Evolutionary conservation across 2,797 vertebrate genomes (phyloP), one percentile per base, ranked within the genome.

Genomic region (Protonibea diacanthus): DNA sequence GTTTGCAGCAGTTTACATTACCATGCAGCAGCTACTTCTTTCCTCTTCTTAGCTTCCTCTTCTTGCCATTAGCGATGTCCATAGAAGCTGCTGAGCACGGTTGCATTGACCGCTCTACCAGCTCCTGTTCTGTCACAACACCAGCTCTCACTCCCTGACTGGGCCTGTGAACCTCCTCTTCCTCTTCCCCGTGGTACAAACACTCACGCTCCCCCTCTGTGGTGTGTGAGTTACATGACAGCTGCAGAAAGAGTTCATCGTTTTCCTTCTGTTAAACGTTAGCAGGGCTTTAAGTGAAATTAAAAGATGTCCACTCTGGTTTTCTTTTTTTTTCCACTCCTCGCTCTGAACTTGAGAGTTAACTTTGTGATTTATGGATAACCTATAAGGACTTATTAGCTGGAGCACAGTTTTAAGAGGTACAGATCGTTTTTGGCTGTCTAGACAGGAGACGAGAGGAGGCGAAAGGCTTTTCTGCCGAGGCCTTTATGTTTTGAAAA

Each of bases 361-460:
- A 85, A 53, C 68, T 82, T 58, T 78, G 10, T 78, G 85, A 89
- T 90, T 86, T 82, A 87, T 88, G 45, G 78, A 83, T 83, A 82
- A 85, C 73, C 78, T 86, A 73, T 79, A 66, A 78, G 71, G 81
- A 70, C 73, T 79, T 85, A 84, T 87, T 83, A 88, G 76, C 84
- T 81, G 76, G 80, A 77, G 82, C 62, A 23, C 29, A 69, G 80
- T 88, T 86, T 82, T 84, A 89, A 81, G 84, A 80, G 84, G 25
- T 47, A 8, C 62, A 68, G 76, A 89, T 90, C 29, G 74, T 86
- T 80, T 78, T 45, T 63, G 65, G 62, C 71, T 80, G 85, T 89
- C 88, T 87, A 89, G 86, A 89, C 85, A 23, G 52, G 8, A 62
- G 81, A 82, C 45, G 2, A 38, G 33, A 38, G 33, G 67, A 85